Base-by-base conservation (phyloP, 2,113 vertebrate genomes). In the Malurus cyaneus region DNA sequence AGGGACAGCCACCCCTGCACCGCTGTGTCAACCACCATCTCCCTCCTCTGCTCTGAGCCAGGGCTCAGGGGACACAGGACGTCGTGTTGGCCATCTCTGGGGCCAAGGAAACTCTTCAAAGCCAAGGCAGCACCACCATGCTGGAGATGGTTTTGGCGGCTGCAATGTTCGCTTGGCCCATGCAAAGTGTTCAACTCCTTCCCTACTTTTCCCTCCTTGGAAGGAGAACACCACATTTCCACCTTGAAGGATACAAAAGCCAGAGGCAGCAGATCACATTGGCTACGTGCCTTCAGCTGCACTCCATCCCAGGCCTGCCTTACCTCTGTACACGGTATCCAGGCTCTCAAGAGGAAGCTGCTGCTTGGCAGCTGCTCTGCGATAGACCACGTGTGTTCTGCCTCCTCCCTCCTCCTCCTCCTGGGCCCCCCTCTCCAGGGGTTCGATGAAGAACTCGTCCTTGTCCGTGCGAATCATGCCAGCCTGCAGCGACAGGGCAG, bases 391-490 rank as follows among this genome's bases (percentile, higher is more conserved):
- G 24, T 99, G 99, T 4, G 98, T 97, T 66, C 99, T 98, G 61
- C 99, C 98, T 94, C 78, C 94, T 92, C 11, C 97, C 67, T 96
- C 97, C 26, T 98, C 98, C 89, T 98, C 97, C 25, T 97, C 98
- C 20, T 95, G 94, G 96, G 84, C 97, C 9, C 98, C 98, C 73
- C 97, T 98, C 96, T 99, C 98, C 96, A 99, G 93, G 4, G 99
- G 99, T 92, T 99, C 99, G 14, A 99, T 99, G 97, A 99, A 99
- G 98, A 99, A 99, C 97, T 99, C 99, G 76, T 99, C 99, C 95
- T 99, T 97, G 94, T 99, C 98, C 32, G 98, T 99, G 88, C 98
- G 98, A 95, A 99, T 99, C 98, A 99, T 98, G 50, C 99, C 99
- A 80, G 99, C 99, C 99, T 99, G 98, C 73, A 97, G 94, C 53